Evolutionary conservation across 2,113 vertebrate genomes (phyloP).

Genomic region (Etheostoma spectabile): DNA sequence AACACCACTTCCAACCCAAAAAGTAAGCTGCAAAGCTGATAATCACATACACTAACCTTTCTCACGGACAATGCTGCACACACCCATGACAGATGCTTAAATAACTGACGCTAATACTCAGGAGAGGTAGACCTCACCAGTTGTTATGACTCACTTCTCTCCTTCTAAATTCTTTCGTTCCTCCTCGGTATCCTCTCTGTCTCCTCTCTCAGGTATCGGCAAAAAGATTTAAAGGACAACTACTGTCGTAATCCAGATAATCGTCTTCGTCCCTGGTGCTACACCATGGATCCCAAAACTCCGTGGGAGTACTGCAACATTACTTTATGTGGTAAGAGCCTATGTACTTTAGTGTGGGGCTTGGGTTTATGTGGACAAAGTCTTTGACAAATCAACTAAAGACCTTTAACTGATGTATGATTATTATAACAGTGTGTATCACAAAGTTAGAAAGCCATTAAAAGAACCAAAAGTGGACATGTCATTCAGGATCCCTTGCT

Average conservation of each 20-base stretch:
- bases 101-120: slow-evolving; percentile 48
- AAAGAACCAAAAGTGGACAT: slow-evolving; percentile 10
- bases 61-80: slow-evolving; percentile 46
- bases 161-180: slow-evolving; percentile 23
- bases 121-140: slow-evolving; percentile 50
- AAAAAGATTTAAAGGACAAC: slow-evolving; percentile 97
- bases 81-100: slow-evolving; percentile 53
- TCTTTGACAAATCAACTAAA: slow-evolving; percentile 27
- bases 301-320: slow-evolving; percentile 98
- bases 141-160: slow-evolving; percentile 67
- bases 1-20: slow-evolving; percentile 92
- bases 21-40: slow-evolving; percentile 84
- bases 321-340: slow-evolving; percentile 92
- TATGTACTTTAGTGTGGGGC: not conserved
- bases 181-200: slow-evolving; percentile 16
- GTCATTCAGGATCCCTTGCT: not conserved
- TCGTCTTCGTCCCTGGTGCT: slow-evolving; percentile 95
- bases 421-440: slow-evolving; percentile 1
- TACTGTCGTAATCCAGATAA: slow-evolving; percentile 98
- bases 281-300: slow-evolving; percentile 93
- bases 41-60: slow-evolving; percentile 24
- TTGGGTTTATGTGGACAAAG: slow-evolving; percentile 28
- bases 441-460: not conserved
- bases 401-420: slow-evolving; percentile 28
- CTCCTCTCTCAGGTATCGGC: slow-evolving; percentile 87